These are phyloP conservation scores for Macquaria ambigua DNA, from an alignment of 2,113 vertebrate species.

Conservation along the genomic window DNA sequence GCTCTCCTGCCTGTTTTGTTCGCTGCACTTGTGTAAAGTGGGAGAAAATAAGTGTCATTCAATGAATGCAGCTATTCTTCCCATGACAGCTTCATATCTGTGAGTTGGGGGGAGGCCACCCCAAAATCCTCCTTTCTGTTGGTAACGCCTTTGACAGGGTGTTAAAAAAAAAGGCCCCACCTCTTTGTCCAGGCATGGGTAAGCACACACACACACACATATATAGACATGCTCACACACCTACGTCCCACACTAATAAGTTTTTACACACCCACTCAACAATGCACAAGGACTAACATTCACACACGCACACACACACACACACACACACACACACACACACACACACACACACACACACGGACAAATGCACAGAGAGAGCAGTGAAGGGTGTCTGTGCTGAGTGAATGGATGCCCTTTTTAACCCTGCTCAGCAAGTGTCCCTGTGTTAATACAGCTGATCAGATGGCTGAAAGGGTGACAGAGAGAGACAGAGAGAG, in stretches of 20 bases:
- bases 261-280: slow-evolving; percentile 82
- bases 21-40: slow-evolving; percentile 97
- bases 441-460: slow-evolving; percentile 94
- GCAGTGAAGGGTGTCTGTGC: slow-evolving; percentile 65
- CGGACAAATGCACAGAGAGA: slow-evolving; percentile 45
- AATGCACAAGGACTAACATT: slow-evolving; percentile 53
- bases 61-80: slow-evolving; percentile 99
- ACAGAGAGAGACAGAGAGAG: slow-evolving; percentile 11
- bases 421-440: slow-evolving; percentile 95
- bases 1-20: slow-evolving; percentile 96
- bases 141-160: slow-evolving; percentile 97
- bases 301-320: slow-evolving; percentile 16
- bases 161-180: slow-evolving; percentile 89
- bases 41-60: slow-evolving; percentile 99
- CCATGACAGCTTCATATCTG: slow-evolving; percentile 99
- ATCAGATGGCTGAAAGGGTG: slow-evolving; percentile 92
- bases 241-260: slow-evolving; percentile 58
- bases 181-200: slow-evolving; percentile 76
- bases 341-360: slow-evolving; percentile 23
- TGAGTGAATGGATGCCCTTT: slow-evolving; percentile 94
- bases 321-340: slow-evolving; percentile 42
- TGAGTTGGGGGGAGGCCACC: slow-evolving; percentile 91
- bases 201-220: slow-evolving; percentile 32
- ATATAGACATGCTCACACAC: slow-evolving; percentile 40
- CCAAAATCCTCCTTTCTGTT: slow-evolving; percentile 89